Conservation (phyloP, 2,113 vertebrate species). For the Elgaria multicarinata region DNA sequence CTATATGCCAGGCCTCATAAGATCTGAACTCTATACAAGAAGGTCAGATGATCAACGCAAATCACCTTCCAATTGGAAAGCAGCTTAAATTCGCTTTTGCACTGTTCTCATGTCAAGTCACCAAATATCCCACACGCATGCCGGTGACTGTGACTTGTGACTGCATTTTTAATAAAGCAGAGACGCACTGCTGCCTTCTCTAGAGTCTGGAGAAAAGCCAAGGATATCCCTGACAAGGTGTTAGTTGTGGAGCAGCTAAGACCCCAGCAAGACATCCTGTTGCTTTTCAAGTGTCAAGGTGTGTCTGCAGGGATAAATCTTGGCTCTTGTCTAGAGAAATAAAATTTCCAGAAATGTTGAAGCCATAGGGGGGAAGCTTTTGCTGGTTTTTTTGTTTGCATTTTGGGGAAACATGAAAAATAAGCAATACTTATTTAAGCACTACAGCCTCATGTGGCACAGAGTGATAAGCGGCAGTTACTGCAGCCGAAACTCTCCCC, state of each 20-base stretch:
- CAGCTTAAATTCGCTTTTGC: neutral
- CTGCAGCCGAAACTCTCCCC: too few species aligned
- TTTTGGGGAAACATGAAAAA: too few species aligned
- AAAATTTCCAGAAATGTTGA: too few species aligned
- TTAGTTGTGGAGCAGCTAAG: neutral
- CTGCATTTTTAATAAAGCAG: neutral
- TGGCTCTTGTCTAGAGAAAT: too few species aligned
- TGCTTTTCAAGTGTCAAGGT: neutral
- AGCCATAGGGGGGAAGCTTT: too few species aligned
- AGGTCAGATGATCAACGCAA: neutral
- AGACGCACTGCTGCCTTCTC: neutral
- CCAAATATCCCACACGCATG: neutral
- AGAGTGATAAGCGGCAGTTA: too few species aligned
- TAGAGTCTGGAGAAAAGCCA: neutral
- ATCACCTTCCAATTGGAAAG: too few species aligned
- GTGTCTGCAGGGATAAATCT: neutral
- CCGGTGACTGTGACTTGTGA: neutral
- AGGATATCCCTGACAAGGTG: neutral
- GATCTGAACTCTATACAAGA: neutral
- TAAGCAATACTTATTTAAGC: too few species aligned
- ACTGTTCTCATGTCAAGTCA: neutral
- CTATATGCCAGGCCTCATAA: neutral
- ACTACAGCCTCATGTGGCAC: too few species aligned
- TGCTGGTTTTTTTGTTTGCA: too few species aligned
- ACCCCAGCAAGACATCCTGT: neutral